A percentile compares a stretch with the other conserved stretches of the same genome.
Evolutionary conservation across 1,140 invertebrate species (phyloP).

Genomic region (Vanessa atalanta): DNA sequence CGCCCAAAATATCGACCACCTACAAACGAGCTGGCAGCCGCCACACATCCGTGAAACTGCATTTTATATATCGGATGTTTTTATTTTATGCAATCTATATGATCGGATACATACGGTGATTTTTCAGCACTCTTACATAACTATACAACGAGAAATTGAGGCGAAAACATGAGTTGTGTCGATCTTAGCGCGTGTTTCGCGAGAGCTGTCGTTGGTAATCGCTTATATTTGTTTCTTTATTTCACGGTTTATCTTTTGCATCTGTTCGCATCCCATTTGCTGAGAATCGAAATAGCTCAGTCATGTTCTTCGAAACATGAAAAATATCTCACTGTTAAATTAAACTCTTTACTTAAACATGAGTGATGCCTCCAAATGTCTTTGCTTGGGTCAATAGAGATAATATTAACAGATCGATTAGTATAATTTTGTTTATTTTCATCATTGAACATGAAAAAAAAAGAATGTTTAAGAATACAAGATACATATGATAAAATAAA

Average conservation of each 20-base stretch:
- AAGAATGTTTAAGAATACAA: too few relatives aligned
- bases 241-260: conserved; percentile 9
- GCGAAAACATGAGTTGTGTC: neutral
- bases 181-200: neutral
- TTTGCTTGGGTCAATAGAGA: too few relatives aligned
- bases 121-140: neutral
- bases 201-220: neutral
- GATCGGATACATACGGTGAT: neutral
- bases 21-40: conserved; percentile 58
- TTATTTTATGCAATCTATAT: conserved; percentile 20
- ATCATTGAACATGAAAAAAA: too few relatives aligned
- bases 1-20: conserved; percentile 64
- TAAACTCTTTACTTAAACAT: too few relatives aligned
- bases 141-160: neutral
- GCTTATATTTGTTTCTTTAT: neutral
- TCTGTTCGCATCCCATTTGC: conserved; percentile 1
- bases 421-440: too few relatives aligned
- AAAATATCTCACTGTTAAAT: too few relatives aligned
- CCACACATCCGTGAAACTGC: conserved; percentile 28
- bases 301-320: too few relatives aligned
- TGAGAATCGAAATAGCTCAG: neutral
- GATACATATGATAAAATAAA: too few relatives aligned
- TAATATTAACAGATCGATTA: too few relatives aligned
- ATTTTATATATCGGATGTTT: conserved; percentile 22
- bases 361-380: too few relatives aligned